Evolutionary conservation across 2,113 vertebrate species (phyloP), one percentile per base, ranked within the genome.

Genomic region (Phyllostomus discolor): DNA sequence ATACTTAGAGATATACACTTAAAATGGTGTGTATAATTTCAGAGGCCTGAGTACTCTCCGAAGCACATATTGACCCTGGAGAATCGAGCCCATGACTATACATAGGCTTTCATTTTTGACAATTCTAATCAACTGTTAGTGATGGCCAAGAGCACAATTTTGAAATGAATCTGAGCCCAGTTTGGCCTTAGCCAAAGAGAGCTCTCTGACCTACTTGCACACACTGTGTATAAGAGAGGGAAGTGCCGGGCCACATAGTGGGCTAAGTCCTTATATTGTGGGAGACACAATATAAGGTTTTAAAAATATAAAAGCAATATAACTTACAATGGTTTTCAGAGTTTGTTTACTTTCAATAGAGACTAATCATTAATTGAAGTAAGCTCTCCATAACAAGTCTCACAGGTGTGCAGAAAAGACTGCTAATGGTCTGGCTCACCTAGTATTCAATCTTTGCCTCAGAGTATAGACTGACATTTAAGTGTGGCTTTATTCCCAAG

Each of bases 341-440:
- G 54, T 85, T 54, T n/a, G 10, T 62, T 78, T 31, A 16, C 33
- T 82, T 69, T 76, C 75, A 33, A 90, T n/a, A 86, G 50, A 87
- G 81, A 82, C 9, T 59, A 85, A 80, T 26, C 54, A 62, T 41
- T 57, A 38, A n/a, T 41, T 85, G 57, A 75, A 43, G 54, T 54
- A 80, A 67, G 5, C 52, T 73, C 57, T 43, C 22, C 31, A 33
- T 28, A 78, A 46, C 22, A 33, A 85, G 33, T 43, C 20, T 38
- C 24, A 31, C 3, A 17, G 38, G 35, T 2, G 15, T 2, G 33
- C 15, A 41, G 66, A 20, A 10, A 80, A 43, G 24, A 41, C 16
- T 5, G 35, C 4, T 38, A 19, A 1, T 0, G 11, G 38, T 9
- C 17, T 2, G 16, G 4, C 12, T 81, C 3, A 5, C 22, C 19